Conservation (phyloP, 2,113 vertebrate genomes). For the Sminthopsis crassicaudata region DNA sequence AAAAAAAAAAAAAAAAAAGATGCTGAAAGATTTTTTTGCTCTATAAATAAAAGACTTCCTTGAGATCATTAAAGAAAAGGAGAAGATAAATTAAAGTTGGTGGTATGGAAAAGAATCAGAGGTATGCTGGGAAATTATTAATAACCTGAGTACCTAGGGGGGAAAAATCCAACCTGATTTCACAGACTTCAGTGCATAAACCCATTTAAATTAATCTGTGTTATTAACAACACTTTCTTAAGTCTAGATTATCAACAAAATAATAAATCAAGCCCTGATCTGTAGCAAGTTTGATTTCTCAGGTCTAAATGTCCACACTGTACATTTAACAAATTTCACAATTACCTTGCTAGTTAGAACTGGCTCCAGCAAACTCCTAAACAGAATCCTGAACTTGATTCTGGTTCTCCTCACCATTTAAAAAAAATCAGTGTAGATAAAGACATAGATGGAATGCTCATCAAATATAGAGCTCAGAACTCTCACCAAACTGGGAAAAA, state of each 20-base stretch:
- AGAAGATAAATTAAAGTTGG: background rate
- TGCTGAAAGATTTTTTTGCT: background rate
- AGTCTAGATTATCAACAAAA: background rate
- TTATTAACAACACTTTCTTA: background rate
- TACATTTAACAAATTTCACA: background rate
- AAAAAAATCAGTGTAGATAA: background rate
- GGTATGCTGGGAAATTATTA: background rate
- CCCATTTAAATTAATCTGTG: background rate
- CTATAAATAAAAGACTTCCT: background rate
- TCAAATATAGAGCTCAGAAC: background rate
- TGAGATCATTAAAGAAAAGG: background rate
- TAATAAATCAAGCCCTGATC: background rate
- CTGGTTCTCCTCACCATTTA: background rate
- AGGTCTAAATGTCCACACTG: background rate
- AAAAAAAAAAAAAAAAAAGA: background rate
- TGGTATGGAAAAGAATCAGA: background rate
- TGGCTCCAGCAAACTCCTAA: background rate
- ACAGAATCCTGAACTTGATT: background rate
- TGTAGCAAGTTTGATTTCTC: background rate
- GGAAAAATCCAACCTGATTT: background rate
- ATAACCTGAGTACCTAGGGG: background rate
- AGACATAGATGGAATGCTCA: background rate
- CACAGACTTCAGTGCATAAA: too few relatives aligned
- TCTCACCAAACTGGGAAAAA: background rate
- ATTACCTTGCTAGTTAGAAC: background rate